phyloP scores from a whole-genome alignment of 1,140 invertebrate genomes.

The Tetragonula clypearis region DNA sequence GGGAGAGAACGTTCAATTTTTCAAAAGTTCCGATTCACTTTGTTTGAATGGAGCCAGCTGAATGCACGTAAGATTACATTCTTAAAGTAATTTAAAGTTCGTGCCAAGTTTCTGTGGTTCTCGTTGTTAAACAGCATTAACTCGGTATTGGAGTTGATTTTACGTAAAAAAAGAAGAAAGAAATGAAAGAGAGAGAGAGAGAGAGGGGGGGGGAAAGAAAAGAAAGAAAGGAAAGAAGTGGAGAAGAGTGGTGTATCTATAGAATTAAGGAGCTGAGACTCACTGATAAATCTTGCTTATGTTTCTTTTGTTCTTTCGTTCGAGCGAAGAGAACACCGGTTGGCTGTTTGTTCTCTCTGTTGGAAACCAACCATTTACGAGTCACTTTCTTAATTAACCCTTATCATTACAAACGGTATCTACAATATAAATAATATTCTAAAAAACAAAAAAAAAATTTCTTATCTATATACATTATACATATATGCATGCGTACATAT shows the following conservation, averaged over 20 bases:
- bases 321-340: slow-evolving; percentile 28
- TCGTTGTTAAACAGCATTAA: slow-evolving; percentile 61
- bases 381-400: slow-evolving; percentile 64
- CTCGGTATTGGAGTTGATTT: slow-evolving; percentile 58
- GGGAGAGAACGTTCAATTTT: slow-evolving; percentile 22
- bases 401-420: slow-evolving; percentile 58
- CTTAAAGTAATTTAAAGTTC: slow-evolving; percentile 63
- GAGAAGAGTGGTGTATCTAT: slow-evolving; percentile 8
- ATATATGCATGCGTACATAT: no score
- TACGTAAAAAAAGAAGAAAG: background rate
- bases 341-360: slow-evolving; percentile 45
- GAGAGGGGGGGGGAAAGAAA: background rate
- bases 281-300: slow-evolving; percentile 62
- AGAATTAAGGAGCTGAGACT: slow-evolving; percentile 57
- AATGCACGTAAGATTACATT: slow-evolving; percentile 58
- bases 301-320: slow-evolving; percentile 51
- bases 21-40: slow-evolving; percentile 41
- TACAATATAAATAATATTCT: slow-evolving; percentile 15
- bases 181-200: no score
- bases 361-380: slow-evolving; percentile 60
- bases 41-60: slow-evolving; percentile 32
- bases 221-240: background rate
- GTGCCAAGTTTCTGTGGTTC: slow-evolving; percentile 38
- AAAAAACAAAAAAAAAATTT: slow-evolving; percentile 42
- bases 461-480: background rate